Evolutionary conservation across 2,113 vertebrate species (phyloP).

Genomic region (Microtus pennsylvanicus): DNA sequence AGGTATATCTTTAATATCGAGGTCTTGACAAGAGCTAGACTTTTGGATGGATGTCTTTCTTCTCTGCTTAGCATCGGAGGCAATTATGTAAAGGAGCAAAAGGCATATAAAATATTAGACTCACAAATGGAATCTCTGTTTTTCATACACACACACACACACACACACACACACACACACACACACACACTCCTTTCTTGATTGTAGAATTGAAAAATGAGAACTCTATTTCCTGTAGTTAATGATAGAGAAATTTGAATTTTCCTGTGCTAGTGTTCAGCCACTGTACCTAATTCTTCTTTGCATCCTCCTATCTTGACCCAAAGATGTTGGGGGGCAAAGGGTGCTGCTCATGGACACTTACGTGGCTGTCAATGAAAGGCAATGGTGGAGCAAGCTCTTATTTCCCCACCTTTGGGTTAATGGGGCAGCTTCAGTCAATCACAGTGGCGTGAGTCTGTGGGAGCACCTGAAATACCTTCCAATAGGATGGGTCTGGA

Average conservation of each 20-base stretch:
- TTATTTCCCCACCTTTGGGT: not conserved
- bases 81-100: constrained; percentile 1
- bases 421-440: not conserved
- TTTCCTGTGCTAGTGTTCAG: not conserved
- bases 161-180: not conserved
- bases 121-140: not conserved
- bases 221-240: not conserved
- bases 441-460: not conserved
- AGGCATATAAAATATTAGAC: not conserved
- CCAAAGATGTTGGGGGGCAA: not conserved
- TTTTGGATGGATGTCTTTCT: not conserved
- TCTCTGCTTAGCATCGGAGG: not conserved
- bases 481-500: not conserved
- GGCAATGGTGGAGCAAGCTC: not conserved
- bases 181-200: not conserved
- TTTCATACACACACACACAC: too few relatives aligned
- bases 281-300: too few relatives aligned
- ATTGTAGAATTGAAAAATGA: not conserved
- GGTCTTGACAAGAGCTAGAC: not conserved
- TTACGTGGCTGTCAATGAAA: not conserved
- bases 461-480: not conserved
- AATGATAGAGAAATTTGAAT: not conserved
- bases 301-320: not conserved
- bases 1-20: not conserved
- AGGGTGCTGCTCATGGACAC: not conserved